phyloP scores from a whole-genome alignment of 2,888 invertebrate genomes.

The Tinea semifulvella region DNA sequence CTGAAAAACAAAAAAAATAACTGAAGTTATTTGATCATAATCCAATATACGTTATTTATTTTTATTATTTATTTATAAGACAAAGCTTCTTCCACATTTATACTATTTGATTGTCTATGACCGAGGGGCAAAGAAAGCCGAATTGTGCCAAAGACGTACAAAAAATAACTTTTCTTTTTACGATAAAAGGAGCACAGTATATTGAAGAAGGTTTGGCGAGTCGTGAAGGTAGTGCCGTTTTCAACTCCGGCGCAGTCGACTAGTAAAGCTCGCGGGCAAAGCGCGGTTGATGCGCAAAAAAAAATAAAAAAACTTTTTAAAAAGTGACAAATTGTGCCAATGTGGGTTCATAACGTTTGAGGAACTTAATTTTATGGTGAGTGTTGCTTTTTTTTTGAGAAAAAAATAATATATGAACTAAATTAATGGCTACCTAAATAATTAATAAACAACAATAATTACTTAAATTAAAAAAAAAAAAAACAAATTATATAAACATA shows the following conservation, averaged over 20 bases:
- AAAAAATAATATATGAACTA: background rate
- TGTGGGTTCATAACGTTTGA: conserved; percentile 9
- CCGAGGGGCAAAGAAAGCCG: background rate
- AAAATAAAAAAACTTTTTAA: conserved; percentile 4
- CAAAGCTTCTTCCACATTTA: background rate
- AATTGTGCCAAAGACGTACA: conserved; percentile 5
- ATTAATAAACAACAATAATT: too few species aligned
- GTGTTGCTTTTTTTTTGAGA: conserved; percentile 4
- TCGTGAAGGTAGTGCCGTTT: conserved; percentile 15
- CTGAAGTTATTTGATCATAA: too few species aligned
- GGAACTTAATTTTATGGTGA: conserved; percentile 15
- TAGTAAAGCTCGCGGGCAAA: conserved; percentile 16
- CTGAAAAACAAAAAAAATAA: too few species aligned
- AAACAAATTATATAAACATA: too few species aligned
- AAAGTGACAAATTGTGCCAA: conserved; percentile 1
- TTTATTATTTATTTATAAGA: too few species aligned
- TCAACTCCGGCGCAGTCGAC: conserved; percentile 19
- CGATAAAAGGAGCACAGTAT: conserved; percentile 11
- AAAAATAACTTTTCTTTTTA: conserved; percentile 11
- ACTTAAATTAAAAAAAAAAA: too few species aligned
- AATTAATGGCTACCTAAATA: too few species aligned
- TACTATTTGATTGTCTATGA: background rate
- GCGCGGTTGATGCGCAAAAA: conserved; percentile 15
- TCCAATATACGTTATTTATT: too few species aligned
- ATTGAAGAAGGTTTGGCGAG: conserved; percentile 10